Conservation (phyloP, 2,797 vertebrate species). For the Catharus ustulatus region DNA sequence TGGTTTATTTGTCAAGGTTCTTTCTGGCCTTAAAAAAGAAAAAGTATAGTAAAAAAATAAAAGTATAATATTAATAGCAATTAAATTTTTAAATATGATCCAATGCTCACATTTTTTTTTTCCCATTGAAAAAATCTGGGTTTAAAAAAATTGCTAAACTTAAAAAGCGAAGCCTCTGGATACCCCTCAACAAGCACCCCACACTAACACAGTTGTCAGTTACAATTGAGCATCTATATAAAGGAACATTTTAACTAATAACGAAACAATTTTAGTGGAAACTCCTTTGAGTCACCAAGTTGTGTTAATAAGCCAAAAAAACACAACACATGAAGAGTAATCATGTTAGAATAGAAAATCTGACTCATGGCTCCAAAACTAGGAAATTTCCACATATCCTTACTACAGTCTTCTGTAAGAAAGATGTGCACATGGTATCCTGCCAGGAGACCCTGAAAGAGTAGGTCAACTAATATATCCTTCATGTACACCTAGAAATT, state of each 20-base stretch:
- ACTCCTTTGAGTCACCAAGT: constrained; percentile 22
- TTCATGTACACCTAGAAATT: constrained; percentile 55
- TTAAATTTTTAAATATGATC: neutral
- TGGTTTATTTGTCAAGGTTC: neutral
- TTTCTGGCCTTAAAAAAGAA: neutral
- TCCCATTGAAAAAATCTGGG: neutral
- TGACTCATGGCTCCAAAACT: constrained; percentile 7
- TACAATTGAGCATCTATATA: neutral
- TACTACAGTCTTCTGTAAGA: neutral
- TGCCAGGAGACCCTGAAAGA: neutral
- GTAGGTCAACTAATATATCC: neutral
- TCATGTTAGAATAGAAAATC: neutral
- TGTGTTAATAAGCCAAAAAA: constrained; percentile 37
- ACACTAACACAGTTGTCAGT: neutral
- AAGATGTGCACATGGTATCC: neutral
- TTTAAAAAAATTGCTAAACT: neutral
- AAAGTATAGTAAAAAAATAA: neutral
- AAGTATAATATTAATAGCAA: neutral
- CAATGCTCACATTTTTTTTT: neutral
- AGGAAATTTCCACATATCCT: neutral
- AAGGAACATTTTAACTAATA: neutral
- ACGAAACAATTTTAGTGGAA: neutral
- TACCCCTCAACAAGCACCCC: neutral
- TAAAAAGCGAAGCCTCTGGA: neutral
- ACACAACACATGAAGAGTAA: constrained; percentile 27